Percentiles rank a stretch among this genome's conserved stretches.
These are phyloP conservation scores for Hephaestus fuliginosus DNA, from an alignment of 2,797 vertebrate genomes.

Conservation along the genomic window DNA sequence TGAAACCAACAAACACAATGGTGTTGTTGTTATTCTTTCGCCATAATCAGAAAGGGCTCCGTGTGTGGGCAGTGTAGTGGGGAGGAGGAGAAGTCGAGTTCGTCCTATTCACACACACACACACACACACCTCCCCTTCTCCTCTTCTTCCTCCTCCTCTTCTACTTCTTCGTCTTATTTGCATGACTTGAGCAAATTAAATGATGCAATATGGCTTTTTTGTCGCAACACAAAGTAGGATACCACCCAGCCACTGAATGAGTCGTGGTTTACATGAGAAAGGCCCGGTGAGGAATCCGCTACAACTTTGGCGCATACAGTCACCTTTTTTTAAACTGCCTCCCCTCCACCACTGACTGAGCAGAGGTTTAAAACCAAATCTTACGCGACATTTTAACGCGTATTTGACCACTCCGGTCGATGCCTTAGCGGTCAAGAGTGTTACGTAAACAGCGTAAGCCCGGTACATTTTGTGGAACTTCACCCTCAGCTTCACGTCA, in stretches of 20 bases:
- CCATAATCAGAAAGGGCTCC: conserved; percentile 98
- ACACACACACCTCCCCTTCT: conserved; percentile 43
- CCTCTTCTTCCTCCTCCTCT: conserved; percentile 38
- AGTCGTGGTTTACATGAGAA: conserved; percentile 98
- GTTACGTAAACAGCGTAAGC: background rate
- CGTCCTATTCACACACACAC: conserved; percentile 92
- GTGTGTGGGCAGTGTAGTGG: conserved; percentile 99
- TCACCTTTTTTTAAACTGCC: conserved; percentile 3
- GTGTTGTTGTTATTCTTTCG: conserved; percentile 99
- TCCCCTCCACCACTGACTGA: background rate
- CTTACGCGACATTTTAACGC: background rate
- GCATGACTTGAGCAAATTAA: conserved; percentile 99
- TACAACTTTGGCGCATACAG: conserved; percentile 89
- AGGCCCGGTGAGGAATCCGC: conserved; percentile 89
- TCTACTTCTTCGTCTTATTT: conserved; percentile 88
- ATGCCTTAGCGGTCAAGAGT: background rate
- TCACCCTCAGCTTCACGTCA: background rate
- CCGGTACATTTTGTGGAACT: background rate
- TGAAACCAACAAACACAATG: conserved; percentile 99
- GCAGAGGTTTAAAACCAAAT: background rate
- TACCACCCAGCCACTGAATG: conserved; percentile 98
- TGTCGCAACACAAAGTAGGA: conserved; percentile 98
- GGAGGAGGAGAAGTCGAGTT: conserved; percentile 99
- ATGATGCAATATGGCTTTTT: conserved; percentile 99
- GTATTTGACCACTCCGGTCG: background rate